Evolutionary conservation across 2,797 vertebrate genomes (phyloP).

Genomic region (Perodicticus potto): DNA sequence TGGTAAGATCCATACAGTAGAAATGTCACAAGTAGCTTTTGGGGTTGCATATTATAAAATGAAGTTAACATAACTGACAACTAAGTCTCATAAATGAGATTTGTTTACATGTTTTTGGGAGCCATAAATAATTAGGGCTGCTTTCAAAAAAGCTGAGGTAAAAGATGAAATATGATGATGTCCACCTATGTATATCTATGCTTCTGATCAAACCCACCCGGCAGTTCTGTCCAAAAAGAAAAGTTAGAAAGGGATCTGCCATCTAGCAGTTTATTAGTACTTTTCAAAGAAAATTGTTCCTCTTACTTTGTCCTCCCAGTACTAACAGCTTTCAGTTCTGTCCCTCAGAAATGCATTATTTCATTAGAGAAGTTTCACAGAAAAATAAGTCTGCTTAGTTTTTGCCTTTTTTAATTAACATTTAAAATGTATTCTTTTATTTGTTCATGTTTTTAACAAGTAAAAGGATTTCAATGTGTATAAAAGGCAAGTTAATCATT

Average conservation of each 20-base stretch:
- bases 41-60: not conserved
- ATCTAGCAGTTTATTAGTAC: not conserved
- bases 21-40: not conserved
- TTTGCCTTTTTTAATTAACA: not conserved
- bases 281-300: not conserved
- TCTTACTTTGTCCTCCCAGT: not conserved
- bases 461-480: not conserved
- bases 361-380: not conserved
- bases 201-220: not conserved
- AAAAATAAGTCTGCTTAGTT: not conserved
- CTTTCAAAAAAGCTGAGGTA: not conserved
- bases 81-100: not conserved
- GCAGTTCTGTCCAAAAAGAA: not conserved
- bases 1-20: not conserved
- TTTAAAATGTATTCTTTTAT: not conserved
- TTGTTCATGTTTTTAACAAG: conserved; percentile 22
- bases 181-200: not conserved
- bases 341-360: not conserved
- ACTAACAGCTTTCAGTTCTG: not conserved
- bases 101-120: not conserved
- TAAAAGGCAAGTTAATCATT: not conserved
- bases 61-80: not conserved
- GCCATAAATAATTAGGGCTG: not conserved
- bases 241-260: not conserved
- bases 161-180: not conserved